Base-by-base conservation (phyloP, 2,797 vertebrate genomes). In the Anabas testudineus region DNA sequence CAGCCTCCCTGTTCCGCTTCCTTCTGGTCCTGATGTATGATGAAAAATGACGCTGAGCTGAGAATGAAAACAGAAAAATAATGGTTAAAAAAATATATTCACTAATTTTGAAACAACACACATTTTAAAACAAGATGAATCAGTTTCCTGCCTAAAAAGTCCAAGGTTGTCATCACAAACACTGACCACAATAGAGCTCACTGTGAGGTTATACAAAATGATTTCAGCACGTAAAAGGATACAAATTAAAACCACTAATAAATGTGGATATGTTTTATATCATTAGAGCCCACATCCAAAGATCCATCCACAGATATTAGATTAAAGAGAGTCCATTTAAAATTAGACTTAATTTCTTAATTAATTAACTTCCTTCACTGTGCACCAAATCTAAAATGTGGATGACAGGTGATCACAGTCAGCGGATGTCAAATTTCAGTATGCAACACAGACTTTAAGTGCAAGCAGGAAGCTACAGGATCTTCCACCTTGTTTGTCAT, bases 31-130 rank as follows among this genome's bases (percentile, higher is more conserved):
- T 77, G 64, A 41, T 34, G 34, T 37, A 15, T 5, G 22, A 8
- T 42, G 41, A 42, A 42, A 62, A 78, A 41, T 34, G 36, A 42
- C 22, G n/a, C 52, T 16, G 10, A 48, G 70, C 78, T 86, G 65
- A 48, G 21, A 49, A 15, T 54, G 16, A 14, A 48, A 13, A 34
- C 19, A 67, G 1, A n/a, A 41, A n/a, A 51, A 19, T 28, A 57
- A n/a, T n/a, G n/a, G n/a, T n/a, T n/a, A n/a, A n/a, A n/a, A n/a
- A n/a, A n/a, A n/a, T n/a, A n/a, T n/a, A n/a, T n/a, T n/a, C n/a
- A n/a, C n/a, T n/a, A n/a, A n/a, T n/a, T n/a, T n/a, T n/a, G n/a
- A n/a, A n/a, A n/a, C n/a, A 37, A 10, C 9, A 26, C 26, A 26
- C 7, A 22, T 26, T 55, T 18, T 21, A 39, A 15, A 16, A 52